Base-by-base conservation (phyloP, 53 echinoderm and acorn worm genomes). In the Mesocentrotus franciscanus region DNA sequence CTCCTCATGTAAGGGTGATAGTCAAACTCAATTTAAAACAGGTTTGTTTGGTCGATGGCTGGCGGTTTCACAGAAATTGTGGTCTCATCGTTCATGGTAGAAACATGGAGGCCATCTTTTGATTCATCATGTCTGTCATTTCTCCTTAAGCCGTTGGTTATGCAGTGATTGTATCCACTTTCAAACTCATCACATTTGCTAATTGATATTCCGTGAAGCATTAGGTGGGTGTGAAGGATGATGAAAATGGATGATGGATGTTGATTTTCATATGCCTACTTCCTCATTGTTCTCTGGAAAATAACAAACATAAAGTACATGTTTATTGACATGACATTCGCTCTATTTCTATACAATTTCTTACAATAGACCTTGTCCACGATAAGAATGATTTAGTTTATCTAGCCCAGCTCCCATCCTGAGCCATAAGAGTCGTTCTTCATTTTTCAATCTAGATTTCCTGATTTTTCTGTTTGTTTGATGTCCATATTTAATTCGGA, bases 11-110 rank as follows among this genome's bases (percentile, higher is more conserved):
- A 85, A 10, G 56, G 27, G 58, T 85, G 85, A 85, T 27, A 85
- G 85, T 85, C 85, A 85, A 85, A 85, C 58, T 57, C 58, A 58
- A n/a, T 85, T 57, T 57, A 57, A n/a, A 85, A 57, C 22, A 39
- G 17, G 9, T 85, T 85, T 58, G 26, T 58, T 57, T 58, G 85
- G 8, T 26, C 4, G 56, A 85, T 79, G 79, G 30, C 26, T n/a
- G 56, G 56, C 17, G 79, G 39, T 79, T 79, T 79, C 79, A 79
- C 39, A 39, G 79, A 79, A 79, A 36, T 79, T 72, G 72, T 72
- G 5, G 27, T 30, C 72, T 72, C 79, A 35, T 79, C 39, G 20
- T 79, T 79, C 39, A 39, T 36, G 79, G 36, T 39, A 79, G 36
- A 36, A 9, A 36, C 5, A 79, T 79, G 35, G 18, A 5, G 6